Conservation (phyloP, 2,113 vertebrate genomes). For the Pterocles burchelli region DNA sequence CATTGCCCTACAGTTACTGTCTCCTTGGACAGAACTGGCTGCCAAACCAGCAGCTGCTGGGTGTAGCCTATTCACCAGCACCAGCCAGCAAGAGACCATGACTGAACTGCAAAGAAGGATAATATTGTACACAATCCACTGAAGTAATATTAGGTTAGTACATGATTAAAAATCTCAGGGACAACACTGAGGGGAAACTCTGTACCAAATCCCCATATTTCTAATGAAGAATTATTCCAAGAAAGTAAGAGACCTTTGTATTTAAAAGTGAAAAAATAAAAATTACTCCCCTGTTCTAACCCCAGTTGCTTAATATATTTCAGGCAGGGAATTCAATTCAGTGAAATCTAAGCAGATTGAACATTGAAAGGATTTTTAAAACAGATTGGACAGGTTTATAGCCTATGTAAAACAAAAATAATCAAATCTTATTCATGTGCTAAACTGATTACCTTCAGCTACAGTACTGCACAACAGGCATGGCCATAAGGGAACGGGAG, state of each 20-base stretch:
- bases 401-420: constrained; percentile 47
- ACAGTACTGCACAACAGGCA: neutral
- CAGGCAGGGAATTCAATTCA: neutral
- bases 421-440: constrained; percentile 40
- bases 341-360: constrained; percentile 16
- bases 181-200: neutral
- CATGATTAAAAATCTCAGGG: neutral
- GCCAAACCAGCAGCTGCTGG: constrained; percentile 20
- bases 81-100: neutral
- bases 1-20: neutral
- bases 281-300: neutral
- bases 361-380: constrained; percentile 41
- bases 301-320: neutral
- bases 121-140: neutral
- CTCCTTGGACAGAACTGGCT: constrained; percentile 6
- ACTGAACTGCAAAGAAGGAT: neutral
- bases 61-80: neutral
- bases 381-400: constrained; percentile 21
- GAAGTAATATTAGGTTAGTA: neutral
- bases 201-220: neutral
- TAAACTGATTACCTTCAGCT: constrained; percentile 47
- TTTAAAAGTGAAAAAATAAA: neutral
- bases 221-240: neutral
- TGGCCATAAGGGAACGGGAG: neutral
- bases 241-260: neutral